Evolutionary conservation across 2,797 vertebrate genomes (phyloP).

Genomic region (Falco novaeseelandiae): DNA sequence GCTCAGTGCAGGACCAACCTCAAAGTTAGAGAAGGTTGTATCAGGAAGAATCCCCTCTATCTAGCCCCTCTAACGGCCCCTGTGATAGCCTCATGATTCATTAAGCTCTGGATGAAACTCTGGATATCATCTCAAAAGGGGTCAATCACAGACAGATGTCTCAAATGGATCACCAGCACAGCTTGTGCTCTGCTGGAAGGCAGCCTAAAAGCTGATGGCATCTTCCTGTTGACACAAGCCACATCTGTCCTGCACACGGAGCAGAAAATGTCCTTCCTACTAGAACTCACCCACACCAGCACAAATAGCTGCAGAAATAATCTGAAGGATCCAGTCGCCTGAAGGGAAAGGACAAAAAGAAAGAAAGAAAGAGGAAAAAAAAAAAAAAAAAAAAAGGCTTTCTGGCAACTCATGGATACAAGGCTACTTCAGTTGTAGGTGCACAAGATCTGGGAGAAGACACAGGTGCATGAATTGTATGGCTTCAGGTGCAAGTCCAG

Average conservation of each 20-base stretch:
- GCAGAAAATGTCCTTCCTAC: neutral
- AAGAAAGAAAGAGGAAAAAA: accelerated
- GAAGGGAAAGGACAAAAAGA: neutral
- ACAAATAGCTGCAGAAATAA: neutral
- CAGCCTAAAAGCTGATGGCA: neutral
- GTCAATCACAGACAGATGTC: neutral
- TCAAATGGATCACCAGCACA: neutral
- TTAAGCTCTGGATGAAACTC: neutral
- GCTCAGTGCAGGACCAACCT: neutral
- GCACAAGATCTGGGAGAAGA: neutral
- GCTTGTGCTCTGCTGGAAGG: neutral
- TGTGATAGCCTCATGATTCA: neutral
- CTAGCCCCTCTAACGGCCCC: neutral
- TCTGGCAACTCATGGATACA: neutral
- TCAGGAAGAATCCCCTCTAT: neutral
- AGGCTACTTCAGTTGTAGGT: neutral
- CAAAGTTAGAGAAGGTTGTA: neutral
- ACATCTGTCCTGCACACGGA: neutral
- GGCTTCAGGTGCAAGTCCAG: neutral
- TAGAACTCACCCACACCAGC: neutral
- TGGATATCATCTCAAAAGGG: neutral
- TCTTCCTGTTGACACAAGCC: neutral
- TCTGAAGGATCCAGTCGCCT: neutral
- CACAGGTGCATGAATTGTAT: neutral
- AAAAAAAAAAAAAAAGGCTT: neutral